Conservation (phyloP, 37 sponge, comb jelly and placozoan species). For the Halisarca cf. caerulea region DNA sequence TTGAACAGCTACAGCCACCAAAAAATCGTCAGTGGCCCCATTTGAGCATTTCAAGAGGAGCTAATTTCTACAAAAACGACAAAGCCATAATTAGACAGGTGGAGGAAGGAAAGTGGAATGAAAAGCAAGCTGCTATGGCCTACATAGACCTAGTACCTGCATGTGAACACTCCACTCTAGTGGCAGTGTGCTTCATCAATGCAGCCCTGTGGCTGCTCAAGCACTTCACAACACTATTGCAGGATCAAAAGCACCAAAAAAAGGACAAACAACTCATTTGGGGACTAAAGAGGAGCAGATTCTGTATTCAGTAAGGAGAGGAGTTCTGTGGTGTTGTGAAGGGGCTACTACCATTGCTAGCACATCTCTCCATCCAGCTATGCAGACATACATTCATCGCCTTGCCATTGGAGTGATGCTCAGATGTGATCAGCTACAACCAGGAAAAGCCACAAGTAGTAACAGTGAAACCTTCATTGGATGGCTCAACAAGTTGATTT, state of each 20-base stretch:
- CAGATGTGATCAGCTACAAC: slow-evolving; percentile 8
- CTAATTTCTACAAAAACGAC: slow-evolving; percentile 46
- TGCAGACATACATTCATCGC: slow-evolving; percentile 61
- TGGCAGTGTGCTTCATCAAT: slow-evolving; percentile 40
- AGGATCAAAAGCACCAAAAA: background rate
- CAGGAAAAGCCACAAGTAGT: background rate
- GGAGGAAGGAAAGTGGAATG: slow-evolving; percentile 36
- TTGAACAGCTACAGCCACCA: slow-evolving; percentile 31
- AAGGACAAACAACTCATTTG: no score
- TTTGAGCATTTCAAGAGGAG: slow-evolving; percentile 12
- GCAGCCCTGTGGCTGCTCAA: slow-evolving; percentile 66
- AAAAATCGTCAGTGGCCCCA: slow-evolving; percentile 37
- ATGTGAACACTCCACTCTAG: slow-evolving; percentile 59
- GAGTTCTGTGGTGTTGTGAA: background rate
- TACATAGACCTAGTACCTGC: slow-evolving; percentile 57
- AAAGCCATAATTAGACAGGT: slow-evolving; percentile 32
- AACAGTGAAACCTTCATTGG: slow-evolving; percentile 21
- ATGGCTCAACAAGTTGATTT: slow-evolving; percentile 3
- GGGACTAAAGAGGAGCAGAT: no score
- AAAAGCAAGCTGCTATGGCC: slow-evolving; percentile 47
- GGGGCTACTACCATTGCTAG: slow-evolving; percentile 12
- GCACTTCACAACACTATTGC: slow-evolving; percentile 1
- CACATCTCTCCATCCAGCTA: slow-evolving; percentile 53
- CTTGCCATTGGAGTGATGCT: slow-evolving; percentile 16
- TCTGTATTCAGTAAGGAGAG: slow-evolving; percentile 37